phyloP scores from a whole-genome alignment of 2,888 invertebrate species.

The Pterobdella sp. region DNA sequence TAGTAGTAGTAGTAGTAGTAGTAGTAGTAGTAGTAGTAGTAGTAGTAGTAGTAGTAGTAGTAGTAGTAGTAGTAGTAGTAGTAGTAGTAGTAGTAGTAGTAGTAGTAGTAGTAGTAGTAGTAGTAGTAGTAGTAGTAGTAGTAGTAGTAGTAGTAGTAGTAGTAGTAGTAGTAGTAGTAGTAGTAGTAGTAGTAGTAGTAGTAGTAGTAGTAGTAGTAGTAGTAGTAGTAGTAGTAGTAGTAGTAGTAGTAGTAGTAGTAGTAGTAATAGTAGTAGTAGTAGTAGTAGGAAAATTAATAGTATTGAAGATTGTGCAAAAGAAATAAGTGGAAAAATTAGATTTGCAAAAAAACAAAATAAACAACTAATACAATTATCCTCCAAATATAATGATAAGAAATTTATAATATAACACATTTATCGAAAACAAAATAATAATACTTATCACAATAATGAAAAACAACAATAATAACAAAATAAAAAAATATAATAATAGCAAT shows the following conservation, averaged over 20 bases:
- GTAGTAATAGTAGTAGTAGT: not conserved
- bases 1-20: not conserved
- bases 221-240: not conserved
- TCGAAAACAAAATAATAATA: no score
- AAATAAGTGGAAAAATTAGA: no score
- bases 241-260: not conserved
- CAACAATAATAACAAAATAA: no score
- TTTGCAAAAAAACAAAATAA: no score
- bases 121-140: not conserved
- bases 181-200: not conserved
- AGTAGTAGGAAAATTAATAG: not conserved
- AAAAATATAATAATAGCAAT: no score
- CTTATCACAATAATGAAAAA: no score
- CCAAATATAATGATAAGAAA: no score
- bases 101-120: not conserved
- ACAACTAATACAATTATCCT: no score
- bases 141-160: not conserved
- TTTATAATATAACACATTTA: no score
- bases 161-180: not conserved
- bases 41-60: not conserved
- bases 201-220: not conserved
- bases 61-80: not conserved
- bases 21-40: not conserved
- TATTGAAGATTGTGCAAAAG: no score
- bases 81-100: not conserved